Conservation (phyloP, 1,140 invertebrate genomes). For the Anthonomus grandis region DNA sequence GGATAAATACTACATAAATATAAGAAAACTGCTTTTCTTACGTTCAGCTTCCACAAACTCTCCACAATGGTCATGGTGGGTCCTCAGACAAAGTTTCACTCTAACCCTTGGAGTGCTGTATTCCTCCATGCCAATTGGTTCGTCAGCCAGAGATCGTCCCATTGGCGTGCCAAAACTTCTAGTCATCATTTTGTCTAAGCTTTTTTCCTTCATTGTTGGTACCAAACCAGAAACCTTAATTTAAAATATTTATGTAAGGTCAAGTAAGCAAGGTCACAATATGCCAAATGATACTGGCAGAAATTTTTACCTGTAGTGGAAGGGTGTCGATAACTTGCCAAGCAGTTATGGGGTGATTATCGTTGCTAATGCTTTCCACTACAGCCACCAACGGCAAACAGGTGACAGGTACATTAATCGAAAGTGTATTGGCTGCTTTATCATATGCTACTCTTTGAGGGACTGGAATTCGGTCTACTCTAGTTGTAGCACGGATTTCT, state of each 20-base stretch:
- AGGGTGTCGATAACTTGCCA: constrained; percentile 72
- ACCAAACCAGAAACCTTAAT: constrained; percentile 58
- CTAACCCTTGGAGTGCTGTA: constrained; percentile 65
- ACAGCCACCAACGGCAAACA: constrained; percentile 70
- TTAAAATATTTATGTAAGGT: background rate
- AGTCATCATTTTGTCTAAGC: constrained; percentile 54
- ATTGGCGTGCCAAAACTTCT: constrained; percentile 38
- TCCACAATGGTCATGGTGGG: constrained; percentile 76
- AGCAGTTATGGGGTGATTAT: constrained; percentile 54
- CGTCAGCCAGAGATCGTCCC: constrained; percentile 53
- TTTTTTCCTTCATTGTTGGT: constrained; percentile 64
- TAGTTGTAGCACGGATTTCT: constrained; percentile 72
- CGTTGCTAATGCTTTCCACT: constrained; percentile 63
- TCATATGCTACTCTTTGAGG: constrained; percentile 80
- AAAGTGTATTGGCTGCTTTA: constrained; percentile 66
- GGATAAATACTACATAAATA: background rate
- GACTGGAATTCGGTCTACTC: constrained; percentile 77
- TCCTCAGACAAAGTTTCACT: constrained; percentile 73
- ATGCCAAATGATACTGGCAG: background rate
- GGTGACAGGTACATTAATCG: constrained; percentile 72
- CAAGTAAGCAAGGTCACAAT: background rate
- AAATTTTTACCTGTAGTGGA: constrained; percentile 51
- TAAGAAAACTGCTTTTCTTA: constrained; percentile 61
- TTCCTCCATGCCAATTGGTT: constrained; percentile 55
- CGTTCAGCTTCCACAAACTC: constrained; percentile 77